Conservation (phyloP, 2,888 invertebrate species). For the Amblyjoppa proteus region DNA sequence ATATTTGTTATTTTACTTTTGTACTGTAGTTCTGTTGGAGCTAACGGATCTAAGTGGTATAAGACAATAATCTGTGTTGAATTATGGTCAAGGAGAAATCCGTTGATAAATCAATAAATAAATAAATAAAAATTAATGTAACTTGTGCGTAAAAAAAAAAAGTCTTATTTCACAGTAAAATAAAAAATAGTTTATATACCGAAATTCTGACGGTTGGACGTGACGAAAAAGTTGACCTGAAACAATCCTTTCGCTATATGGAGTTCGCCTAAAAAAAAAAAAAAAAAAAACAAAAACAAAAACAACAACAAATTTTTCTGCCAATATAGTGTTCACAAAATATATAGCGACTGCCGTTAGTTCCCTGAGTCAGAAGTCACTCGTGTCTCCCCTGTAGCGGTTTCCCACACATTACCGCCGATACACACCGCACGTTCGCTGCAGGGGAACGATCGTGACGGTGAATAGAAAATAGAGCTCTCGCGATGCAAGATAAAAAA, state of each 20-base stretch:
- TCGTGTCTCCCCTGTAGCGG: conserved; percentile 65
- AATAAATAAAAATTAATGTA: no score
- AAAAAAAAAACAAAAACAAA: no score
- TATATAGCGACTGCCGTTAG: neutral
- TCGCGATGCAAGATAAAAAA: conserved; percentile 20
- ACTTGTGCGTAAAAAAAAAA: no score
- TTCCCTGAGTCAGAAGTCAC: neutral
- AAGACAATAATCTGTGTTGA: no score
- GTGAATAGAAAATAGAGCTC: conserved; percentile 76
- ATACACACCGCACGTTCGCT: conserved; percentile 44
- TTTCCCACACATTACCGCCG: conserved; percentile 76
- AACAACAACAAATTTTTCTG: neutral
- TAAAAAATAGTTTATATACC: neutral
- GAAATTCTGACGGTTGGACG: neutral
- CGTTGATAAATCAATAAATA: no score
- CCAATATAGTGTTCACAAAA: neutral
- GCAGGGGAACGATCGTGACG: conserved; percentile 74
- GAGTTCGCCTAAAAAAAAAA: neutral
- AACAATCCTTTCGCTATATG: neutral
- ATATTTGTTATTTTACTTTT: no score
- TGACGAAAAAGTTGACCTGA: neutral
- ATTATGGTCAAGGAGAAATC: no score
- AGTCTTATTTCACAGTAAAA: neutral
- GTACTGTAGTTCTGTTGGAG: no score
- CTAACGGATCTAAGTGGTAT: no score